These are phyloP conservation scores for Cantharis lateralis DNA, from an alignment of 2,888 invertebrate genomes.

Conservation along the genomic window DNA sequence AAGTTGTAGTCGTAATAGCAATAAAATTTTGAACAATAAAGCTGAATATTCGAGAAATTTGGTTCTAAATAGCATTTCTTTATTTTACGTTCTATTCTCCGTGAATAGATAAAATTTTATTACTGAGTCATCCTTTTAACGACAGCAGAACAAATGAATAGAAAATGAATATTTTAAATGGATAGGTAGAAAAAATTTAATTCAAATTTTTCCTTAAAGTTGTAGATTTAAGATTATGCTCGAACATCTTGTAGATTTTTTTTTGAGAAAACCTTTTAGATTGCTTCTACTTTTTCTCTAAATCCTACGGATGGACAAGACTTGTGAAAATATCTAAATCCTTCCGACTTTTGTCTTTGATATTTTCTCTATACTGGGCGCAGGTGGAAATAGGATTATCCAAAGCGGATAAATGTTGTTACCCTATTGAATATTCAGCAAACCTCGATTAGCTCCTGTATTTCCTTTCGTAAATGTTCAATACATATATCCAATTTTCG, in stretches of 20 bases:
- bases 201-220: not conserved
- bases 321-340: conserved; percentile 9
- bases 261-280: not conserved
- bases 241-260: not conserved
- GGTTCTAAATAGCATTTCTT: conserved; percentile 22
- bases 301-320: not conserved
- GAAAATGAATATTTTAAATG: not conserved
- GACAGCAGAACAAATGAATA: conserved; percentile 15
- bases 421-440: conserved; percentile 20
- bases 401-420: conserved; percentile 18
- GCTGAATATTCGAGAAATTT: conserved; percentile 25
- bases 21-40: conserved; percentile 24
- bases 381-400: conserved; percentile 23
- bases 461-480: conserved; percentile 3
- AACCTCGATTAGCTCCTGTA: conserved; percentile 9
- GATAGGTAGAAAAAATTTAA: not conserved
- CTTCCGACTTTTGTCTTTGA: conserved; percentile 7
- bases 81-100: conserved; percentile 18
- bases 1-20: not conserved
- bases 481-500: conserved; percentile 10
- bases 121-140: conserved; percentile 1
- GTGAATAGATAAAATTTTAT: conserved; percentile 26
- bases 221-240: conserved; percentile 16
- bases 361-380: conserved; percentile 10
- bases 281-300: not conserved